Conservation (phyloP, 2,797 vertebrate species). For the Spatula versicolor region DNA sequence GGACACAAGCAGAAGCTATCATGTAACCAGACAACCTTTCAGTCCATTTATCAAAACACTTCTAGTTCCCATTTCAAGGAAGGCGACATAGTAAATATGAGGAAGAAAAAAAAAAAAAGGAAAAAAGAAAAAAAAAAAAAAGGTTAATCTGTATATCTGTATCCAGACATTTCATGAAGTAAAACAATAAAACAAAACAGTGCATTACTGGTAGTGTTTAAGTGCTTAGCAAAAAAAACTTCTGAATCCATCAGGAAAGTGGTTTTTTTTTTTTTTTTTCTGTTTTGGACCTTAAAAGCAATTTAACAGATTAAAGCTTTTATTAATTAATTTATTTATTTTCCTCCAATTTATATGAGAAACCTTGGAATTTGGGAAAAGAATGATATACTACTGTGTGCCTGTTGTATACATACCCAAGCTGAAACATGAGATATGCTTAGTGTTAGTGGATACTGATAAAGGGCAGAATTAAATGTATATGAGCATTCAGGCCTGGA, state of each 20-base stretch:
- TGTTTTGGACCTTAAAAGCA: slow-evolving; percentile 6
- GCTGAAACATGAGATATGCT: background rate
- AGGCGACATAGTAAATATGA: slow-evolving; percentile 78
- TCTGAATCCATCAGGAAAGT: slow-evolving; percentile 10
- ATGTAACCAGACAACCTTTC: slow-evolving; percentile 72
- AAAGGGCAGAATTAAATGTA: slow-evolving; percentile 38
- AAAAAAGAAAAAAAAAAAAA: slow-evolving; percentile 20
- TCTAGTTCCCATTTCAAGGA: slow-evolving; percentile 67
- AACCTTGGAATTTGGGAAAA: slow-evolving; percentile 21
- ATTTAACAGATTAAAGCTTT: slow-evolving; percentile 25
- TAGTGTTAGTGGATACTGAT: slow-evolving; percentile 17
- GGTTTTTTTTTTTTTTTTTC: fast-evolving
- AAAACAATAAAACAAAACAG: slow-evolving; percentile 56
- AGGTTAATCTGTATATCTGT: slow-evolving; percentile 67
- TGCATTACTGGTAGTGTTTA: background rate
- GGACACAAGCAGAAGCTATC: slow-evolving; percentile 47
- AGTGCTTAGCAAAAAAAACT: slow-evolving; percentile 23
- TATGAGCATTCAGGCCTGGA: background rate
- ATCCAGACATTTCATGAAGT: slow-evolving; percentile 60
- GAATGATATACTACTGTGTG: background rate
- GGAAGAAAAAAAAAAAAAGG: background rate
- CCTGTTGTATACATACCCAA: background rate
- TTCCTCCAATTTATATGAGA: background rate
- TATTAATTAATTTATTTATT: background rate
- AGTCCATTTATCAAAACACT: slow-evolving; percentile 76